These are phyloP conservation scores for Sycophila sp. DNA, from an alignment of 1,140 invertebrate genomes.

Conservation along the genomic window DNA sequence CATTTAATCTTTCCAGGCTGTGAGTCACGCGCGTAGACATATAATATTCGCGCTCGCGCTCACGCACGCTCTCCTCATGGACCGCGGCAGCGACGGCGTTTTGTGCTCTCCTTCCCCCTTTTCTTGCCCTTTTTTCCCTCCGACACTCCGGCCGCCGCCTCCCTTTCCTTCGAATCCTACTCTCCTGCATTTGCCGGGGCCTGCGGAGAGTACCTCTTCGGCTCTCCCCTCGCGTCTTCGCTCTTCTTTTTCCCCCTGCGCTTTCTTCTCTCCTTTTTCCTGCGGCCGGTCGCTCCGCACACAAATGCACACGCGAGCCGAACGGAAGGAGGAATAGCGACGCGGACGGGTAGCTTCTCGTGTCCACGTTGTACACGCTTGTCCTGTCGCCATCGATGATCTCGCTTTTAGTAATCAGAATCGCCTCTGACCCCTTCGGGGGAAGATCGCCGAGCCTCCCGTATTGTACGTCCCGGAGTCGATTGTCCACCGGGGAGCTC, in stretches of 20 bases:
- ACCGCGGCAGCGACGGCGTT: conserved; percentile 35
- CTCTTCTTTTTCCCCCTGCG: conserved; percentile 36
- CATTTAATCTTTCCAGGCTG: too few relatives aligned
- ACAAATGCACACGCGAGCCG: neutral
- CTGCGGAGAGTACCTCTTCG: neutral
- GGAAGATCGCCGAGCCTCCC: neutral
- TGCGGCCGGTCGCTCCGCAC: conserved; percentile 1
- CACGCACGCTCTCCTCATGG: too few relatives aligned
- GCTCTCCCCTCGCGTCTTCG: conserved; percentile 26
- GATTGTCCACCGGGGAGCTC: too few relatives aligned
- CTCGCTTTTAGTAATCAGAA: too few relatives aligned
- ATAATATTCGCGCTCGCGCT: too few relatives aligned
- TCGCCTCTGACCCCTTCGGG: too few relatives aligned
- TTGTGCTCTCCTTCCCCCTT: conserved; percentile 34
- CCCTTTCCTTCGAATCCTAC: conserved; percentile 42
- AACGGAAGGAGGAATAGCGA: neutral
- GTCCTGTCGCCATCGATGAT: too few relatives aligned
- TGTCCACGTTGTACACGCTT: too few relatives aligned
- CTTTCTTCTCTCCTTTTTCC: conserved; percentile 25
- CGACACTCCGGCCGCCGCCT: conserved; percentile 11
- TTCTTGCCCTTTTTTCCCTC: conserved; percentile 31
- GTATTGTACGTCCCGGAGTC: too few relatives aligned
- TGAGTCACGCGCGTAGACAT: too few relatives aligned
- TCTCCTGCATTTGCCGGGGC: neutral
- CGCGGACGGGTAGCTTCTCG: neutral